phyloP scores from a whole-genome alignment of 2,888 invertebrate species.

The Spodoptera exigua region DNA sequence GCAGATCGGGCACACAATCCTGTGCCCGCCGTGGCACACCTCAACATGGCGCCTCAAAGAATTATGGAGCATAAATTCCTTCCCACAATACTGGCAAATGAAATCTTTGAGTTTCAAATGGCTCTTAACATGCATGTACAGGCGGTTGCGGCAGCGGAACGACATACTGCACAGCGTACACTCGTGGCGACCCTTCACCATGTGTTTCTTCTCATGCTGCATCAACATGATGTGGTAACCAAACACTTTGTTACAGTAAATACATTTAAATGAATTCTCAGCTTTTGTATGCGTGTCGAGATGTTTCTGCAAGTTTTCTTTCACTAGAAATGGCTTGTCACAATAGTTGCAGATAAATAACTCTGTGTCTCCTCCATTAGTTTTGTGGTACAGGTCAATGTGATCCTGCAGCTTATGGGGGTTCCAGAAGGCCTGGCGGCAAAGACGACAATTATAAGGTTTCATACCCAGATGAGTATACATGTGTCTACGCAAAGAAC shows the following conservation, averaged over 20 bases:
- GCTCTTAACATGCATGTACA: slow-evolving; percentile 91
- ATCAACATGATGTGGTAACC: slow-evolving; percentile 73
- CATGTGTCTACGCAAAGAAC: slow-evolving; percentile 91
- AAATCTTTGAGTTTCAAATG: slow-evolving; percentile 94
- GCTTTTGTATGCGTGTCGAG: slow-evolving; percentile 91
- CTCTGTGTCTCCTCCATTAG: slow-evolving; percentile 62
- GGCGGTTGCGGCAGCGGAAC: slow-evolving; percentile 91
- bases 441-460: slow-evolving; percentile 90
- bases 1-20: slow-evolving; percentile 94
- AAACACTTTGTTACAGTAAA: slow-evolving; percentile 87
- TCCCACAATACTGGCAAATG: slow-evolving; percentile 94
- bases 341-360: slow-evolving; percentile 93
- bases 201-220: slow-evolving; percentile 93
- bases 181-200: slow-evolving; percentile 92
- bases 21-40: slow-evolving; percentile 93
- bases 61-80: slow-evolving; percentile 93
- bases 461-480: slow-evolving; percentile 91
- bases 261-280: slow-evolving; percentile 90
- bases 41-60: slow-evolving; percentile 93
- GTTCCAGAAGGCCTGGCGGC: slow-evolving; percentile 91
- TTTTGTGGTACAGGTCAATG: slow-evolving; percentile 87
- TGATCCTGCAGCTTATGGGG: slow-evolving; percentile 91
- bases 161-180: slow-evolving; percentile 92
- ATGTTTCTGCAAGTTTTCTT: slow-evolving; percentile 93
- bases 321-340: slow-evolving; percentile 92